A percentile compares a stretch with the other conserved stretches of the same genome.
phyloP scores from a whole-genome alignment of 1,140 invertebrate species.

The Lanistes nyassanus region DNA sequence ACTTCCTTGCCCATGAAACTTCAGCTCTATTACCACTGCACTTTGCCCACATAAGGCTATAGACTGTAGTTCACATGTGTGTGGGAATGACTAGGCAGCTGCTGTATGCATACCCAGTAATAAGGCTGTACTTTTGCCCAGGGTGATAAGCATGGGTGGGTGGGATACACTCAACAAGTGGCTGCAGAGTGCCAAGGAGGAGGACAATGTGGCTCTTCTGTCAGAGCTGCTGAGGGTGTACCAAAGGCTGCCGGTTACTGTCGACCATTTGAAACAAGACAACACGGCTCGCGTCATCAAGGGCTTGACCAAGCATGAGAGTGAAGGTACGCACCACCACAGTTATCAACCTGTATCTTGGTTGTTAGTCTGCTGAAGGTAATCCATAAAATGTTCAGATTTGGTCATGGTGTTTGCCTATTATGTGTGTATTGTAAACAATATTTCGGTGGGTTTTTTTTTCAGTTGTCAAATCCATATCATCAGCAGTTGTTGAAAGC shows the following conservation, averaged over 20 bases:
- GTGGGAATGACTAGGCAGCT: too few relatives aligned
- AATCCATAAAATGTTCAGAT: too few relatives aligned
- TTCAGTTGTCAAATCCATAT: slow-evolving; percentile 68
- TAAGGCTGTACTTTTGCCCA: slow-evolving; percentile 50
- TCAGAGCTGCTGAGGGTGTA: slow-evolving; percentile 86
- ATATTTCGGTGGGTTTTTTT: slow-evolving; percentile 21
- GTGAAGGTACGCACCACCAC: slow-evolving; percentile 73
- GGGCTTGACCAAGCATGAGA: slow-evolving; percentile 82
- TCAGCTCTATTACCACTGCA: too few relatives aligned
- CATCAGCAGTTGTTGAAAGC: slow-evolving; percentile 85
- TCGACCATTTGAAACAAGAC: slow-evolving; percentile 89
- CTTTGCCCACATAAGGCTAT: too few relatives aligned
- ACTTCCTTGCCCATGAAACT: too few relatives aligned
- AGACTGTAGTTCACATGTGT: too few relatives aligned
- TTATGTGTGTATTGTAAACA: not conserved
- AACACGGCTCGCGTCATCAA: slow-evolving; percentile 92
- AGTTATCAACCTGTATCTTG: not conserved
- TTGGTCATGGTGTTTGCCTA: too few relatives aligned
- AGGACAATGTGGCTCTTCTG: slow-evolving; percentile 86
- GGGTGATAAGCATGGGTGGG: slow-evolving; percentile 88
- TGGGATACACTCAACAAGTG: slow-evolving; percentile 90
- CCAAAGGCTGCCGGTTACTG: slow-evolving; percentile 85
- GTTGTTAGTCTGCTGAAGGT: not conserved
- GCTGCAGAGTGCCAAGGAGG: slow-evolving; percentile 85
- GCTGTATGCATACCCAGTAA: not conserved